Evolutionary conservation across 2,113 vertebrate species (phyloP).

Genomic region (Dipodomys stephensi): DNA sequence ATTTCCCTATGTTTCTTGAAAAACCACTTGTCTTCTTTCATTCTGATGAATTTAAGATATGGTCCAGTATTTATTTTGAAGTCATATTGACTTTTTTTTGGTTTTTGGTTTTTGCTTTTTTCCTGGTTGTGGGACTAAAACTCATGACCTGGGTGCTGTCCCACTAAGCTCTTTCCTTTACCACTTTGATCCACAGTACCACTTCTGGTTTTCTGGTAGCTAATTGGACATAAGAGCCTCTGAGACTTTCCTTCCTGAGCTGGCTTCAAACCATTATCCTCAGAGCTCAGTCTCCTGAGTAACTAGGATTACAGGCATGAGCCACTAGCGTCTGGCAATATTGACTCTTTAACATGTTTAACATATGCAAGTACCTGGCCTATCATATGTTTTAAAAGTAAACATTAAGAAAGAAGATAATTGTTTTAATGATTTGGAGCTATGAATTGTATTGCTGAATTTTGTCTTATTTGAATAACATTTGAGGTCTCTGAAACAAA

Average conservation of each 20-base stretch:
- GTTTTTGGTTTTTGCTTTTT: no score
- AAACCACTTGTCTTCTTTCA: constrained; percentile 17
- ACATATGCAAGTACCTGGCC: background rate
- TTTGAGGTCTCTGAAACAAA: constrained; percentile 23
- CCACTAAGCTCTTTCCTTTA: no score
- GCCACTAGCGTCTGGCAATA: background rate
- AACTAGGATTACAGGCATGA: no score
- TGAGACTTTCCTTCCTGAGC: no score
- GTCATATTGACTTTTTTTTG: background rate
- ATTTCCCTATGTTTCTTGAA: constrained; percentile 45
- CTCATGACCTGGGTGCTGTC: no score
- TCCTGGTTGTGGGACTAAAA: no score
- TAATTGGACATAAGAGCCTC: no score
- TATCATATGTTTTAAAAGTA: background rate
- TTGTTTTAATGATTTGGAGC: constrained; percentile 49
- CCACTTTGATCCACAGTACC: no score
- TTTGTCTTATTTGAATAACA: constrained; percentile 35
- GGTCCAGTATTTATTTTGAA: background rate
- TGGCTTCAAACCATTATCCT: no score
- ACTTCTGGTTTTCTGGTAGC: no score
- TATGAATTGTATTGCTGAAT: background rate
- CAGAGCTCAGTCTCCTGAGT: no score
- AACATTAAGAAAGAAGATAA: background rate
- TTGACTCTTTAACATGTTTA: background rate
- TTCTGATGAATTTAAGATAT: constrained; percentile 40